Evolutionary conservation across 2,113 vertebrate genomes (phyloP), one percentile per base, ranked within the genome.

Genomic region (Perca fluviatilis): DNA sequence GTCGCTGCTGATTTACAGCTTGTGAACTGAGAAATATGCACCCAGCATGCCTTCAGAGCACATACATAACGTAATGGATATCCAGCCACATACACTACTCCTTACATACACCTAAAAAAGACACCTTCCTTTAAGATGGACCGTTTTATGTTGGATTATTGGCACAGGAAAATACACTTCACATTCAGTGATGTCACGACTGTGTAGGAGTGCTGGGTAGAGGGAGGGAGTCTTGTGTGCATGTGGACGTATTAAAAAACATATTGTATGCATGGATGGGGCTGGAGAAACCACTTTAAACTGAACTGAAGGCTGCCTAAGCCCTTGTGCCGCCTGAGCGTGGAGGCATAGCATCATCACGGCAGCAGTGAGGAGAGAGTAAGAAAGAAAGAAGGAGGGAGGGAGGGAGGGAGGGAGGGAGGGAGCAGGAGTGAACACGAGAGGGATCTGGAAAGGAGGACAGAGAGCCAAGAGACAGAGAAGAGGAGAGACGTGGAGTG

Each of bases 401-500:
- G 63, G n/a, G n/a, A 72, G 62, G 51, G 76, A 46, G 68, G 50
- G 75, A 36, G 53, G 33, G 57, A 51, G 19, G 46, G 74, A 61
- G 66, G 21, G 86, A 63, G 74, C 69, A 58, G 71, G 86, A 93
- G 89, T 82, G 86, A 89, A 85, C 62, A 70, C 13, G 61, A 86
- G 90, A 88, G 87, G 77, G 78, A 88, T 86, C 84, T 77, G 84
- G 88, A 93, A 92, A 92, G 66, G 89, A 92, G 92, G 92, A 90
- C 90, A 93, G 82, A 90, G 87, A 92, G 86, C 88, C 86, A 84
- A 64, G 85, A 93, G 85, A 88, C 83, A 70, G 88, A 89, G 86
- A 82, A 79, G 89, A 89, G 87, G 84, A 87, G 78, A 89, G 92
- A 90, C 86, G 90, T 79, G 85, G 92, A 80, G 92, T 79, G 83